Percentiles rank a stretch among this genome's conserved stretches.
Conservation (phyloP, 2,888 invertebrate genomes). For the Melanargia galathea region DNA sequence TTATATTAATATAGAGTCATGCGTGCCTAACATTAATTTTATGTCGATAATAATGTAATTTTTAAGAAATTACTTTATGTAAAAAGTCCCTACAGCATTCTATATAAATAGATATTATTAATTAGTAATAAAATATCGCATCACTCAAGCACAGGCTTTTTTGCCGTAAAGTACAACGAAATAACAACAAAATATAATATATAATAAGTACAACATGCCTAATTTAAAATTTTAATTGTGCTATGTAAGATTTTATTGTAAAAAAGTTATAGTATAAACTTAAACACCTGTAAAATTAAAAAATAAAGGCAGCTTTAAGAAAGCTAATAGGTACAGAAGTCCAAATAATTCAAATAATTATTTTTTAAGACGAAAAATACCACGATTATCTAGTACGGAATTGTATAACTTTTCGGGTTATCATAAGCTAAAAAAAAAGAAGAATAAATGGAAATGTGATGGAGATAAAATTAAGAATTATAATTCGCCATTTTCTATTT, state of each 20-base stretch:
- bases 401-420: slow-evolving; percentile 10
- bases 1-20: slow-evolving; percentile 72
- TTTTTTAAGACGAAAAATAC: slow-evolving; percentile 21
- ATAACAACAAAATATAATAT: slow-evolving; percentile 38
- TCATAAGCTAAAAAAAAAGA: slow-evolving; percentile 15
- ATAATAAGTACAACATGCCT: slow-evolving; percentile 33
- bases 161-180: slow-evolving; percentile 46
- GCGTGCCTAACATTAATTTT: slow-evolving; percentile 72
- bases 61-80: slow-evolving; percentile 17
- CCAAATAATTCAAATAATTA: slow-evolving; percentile 31
- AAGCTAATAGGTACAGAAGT: slow-evolving; percentile 24
- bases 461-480: too few relatives aligned
- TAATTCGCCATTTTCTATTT: too few relatives aligned
- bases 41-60: slow-evolving; percentile 28
- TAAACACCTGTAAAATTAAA: not conserved
- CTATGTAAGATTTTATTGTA: too few relatives aligned
- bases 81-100: slow-evolving; percentile 22
- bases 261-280: not conserved
- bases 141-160: slow-evolving; percentile 17
- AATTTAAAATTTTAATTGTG: not conserved
- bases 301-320: slow-evolving; percentile 28
- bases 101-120: slow-evolving; percentile 16
- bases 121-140: slow-evolving; percentile 7
- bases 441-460: not conserved
- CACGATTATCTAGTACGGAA: slow-evolving; percentile 16